phyloP scores from a whole-genome alignment of 1,140 invertebrate species.

The Oedothorax gibbosus region DNA sequence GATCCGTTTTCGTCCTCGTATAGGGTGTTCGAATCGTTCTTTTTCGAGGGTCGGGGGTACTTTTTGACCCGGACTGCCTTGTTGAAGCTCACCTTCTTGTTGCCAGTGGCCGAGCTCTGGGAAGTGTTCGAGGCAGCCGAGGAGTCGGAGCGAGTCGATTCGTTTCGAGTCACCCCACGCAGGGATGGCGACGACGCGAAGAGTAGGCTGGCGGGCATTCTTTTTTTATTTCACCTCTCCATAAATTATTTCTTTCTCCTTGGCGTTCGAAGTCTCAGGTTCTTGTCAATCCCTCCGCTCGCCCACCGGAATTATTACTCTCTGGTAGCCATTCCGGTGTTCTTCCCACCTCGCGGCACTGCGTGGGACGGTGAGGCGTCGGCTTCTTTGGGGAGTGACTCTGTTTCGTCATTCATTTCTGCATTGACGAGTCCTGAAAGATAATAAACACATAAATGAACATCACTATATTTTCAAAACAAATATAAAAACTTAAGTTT shows the following conservation, averaged over 20 bases:
- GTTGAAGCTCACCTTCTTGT: constrained; percentile 62
- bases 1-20: not conserved
- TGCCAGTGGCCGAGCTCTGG: constrained; percentile 34
- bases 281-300: not conserved
- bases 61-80: constrained; percentile 60
- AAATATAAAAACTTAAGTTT: not conserved
- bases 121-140: constrained; percentile 46
- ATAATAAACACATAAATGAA: too few species aligned
- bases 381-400: constrained; percentile 2
- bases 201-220: constrained; percentile 60
- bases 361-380: constrained; percentile 47
- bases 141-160: constrained; percentile 52
- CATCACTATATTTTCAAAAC: not conserved
- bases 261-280: constrained; percentile 7
- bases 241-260: not conserved
- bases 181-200: constrained; percentile 18
- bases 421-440: constrained; percentile 29
- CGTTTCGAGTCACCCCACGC: constrained; percentile 49
- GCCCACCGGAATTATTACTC: constrained; percentile 40
- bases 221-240: not conserved
- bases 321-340: constrained; percentile 30
- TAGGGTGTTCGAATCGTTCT: not conserved
- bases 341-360: constrained; percentile 12
- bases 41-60: constrained; percentile 40
- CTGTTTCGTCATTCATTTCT: constrained; percentile 1